Percentiles rank a stretch among this genome's conserved stretches.
Evolutionary conservation across 1,140 invertebrate species (phyloP).

Genomic region (Papilio xuthus): DNA sequence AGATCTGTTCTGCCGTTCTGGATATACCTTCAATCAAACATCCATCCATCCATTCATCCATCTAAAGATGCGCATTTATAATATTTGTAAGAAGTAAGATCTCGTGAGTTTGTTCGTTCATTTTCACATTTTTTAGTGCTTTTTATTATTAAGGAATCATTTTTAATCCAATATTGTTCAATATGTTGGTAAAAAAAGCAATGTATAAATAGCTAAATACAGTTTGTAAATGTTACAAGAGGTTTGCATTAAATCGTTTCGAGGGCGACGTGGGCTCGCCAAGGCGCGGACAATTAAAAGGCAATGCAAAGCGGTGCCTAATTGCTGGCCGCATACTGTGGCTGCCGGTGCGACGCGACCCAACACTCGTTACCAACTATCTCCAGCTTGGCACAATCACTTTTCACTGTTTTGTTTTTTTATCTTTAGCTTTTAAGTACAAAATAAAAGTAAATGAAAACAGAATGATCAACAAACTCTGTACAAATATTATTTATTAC

Average conservation of each 20-base stretch:
- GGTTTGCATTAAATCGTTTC: constrained; percentile 21
- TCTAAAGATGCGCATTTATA: too few species aligned
- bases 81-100: too few species aligned
- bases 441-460: background rate
- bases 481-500: too few species aligned
- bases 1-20: too few species aligned
- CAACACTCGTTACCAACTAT: constrained; percentile 19
- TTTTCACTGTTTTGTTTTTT: background rate
- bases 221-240: constrained; percentile 1
- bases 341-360: constrained; percentile 22
- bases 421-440: background rate
- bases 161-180: too few species aligned
- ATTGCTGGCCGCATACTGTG: constrained; percentile 22
- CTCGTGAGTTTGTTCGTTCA: too few species aligned
- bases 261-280: background rate
- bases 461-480: too few species aligned
- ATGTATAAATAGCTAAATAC: background rate
- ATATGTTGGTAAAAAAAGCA: background rate
- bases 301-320: constrained; percentile 22
- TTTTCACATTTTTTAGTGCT: too few species aligned
- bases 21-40: too few species aligned
- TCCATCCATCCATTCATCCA: too few species aligned
- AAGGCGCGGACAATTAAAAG: constrained; percentile 32
- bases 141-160: too few species aligned
- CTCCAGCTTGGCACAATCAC: constrained; percentile 19